Base-by-base conservation (phyloP, 2,797 vertebrate genomes). In the Clarias laeviceps region DNA sequence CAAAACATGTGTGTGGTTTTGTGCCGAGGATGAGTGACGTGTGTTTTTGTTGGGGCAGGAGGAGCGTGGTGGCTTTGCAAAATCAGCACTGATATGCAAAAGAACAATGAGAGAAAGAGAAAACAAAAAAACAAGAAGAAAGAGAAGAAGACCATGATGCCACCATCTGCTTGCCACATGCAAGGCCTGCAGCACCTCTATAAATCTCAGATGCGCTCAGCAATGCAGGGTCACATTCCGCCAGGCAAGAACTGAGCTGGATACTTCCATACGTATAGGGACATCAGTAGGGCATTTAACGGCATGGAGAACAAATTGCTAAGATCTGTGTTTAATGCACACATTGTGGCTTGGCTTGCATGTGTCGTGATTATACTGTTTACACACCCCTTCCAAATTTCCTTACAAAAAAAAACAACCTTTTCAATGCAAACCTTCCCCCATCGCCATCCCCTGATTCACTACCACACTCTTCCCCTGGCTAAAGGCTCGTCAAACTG, bases 151-250 rank as follows among this genome's bases (percentile, higher is more conserved):
- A 93, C 90, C 89, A 86, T 74, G 91, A 94, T 94, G 93, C 93
- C 93, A 92, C 93, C 95, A 96, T 96, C 95, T 96, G 95, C 91
- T 94, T 94, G 91, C 95, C 95, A 96, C 92, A 95, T 96, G 95
- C 93, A 93, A 92, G 90, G 91, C 92, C 94, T 92, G 94, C 92
- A 94, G 94, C 93, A 93, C 91, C 93, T 93, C 93, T 92, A 95
- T 96, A 96, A 96, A 96, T 96, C 94, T 95, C 91, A 91, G 90
- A 91, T 90, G 79, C 87, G 89, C 92, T 95, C 90, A 92, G 90
- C 92, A 93, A 94, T 92, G 91, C 93, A 92, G 93, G 91, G 92
- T 92, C 92, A 90, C 93, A 95, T 95, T 95, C 94, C 92, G 74
- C 91, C 90, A 88, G 91, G 91, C 92, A 90, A 89, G 92, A 93